phyloP scores from a whole-genome alignment of 2,797 vertebrate species.

The Graptemys geographica region DNA sequence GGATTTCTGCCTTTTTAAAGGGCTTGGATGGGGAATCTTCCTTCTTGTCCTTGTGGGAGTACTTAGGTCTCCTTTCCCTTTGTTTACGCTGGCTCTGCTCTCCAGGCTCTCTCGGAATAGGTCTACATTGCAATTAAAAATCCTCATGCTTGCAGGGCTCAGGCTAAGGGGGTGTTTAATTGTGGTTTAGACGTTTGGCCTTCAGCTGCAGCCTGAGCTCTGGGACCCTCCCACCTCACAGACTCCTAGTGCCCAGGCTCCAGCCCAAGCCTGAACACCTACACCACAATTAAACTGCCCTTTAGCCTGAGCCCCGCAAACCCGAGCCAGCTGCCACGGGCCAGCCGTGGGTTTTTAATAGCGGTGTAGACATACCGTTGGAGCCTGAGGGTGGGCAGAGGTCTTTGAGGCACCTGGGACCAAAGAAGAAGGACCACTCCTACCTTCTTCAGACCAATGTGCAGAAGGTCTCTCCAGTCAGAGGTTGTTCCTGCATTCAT shows the following conservation, averaged over 20 bases:
- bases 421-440: neutral
- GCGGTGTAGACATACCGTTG: neutral
- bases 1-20: too few relatives aligned
- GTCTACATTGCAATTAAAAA: too few relatives aligned
- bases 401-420: neutral
- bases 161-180: too few relatives aligned
- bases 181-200: too few relatives aligned
- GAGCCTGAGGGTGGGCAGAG: neutral
- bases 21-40: too few relatives aligned
- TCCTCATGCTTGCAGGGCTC: too few relatives aligned
- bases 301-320: neutral
- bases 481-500: neutral
- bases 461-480: neutral
- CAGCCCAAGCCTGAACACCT: neutral
- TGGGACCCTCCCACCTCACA: neutral
- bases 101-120: too few relatives aligned
- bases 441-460: neutral
- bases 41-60: too few relatives aligned
- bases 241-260: neutral
- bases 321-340: neutral
- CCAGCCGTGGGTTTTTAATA: neutral
- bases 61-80: too few relatives aligned
- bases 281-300: neutral
- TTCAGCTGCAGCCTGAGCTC: neutral
- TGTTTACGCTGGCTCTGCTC: too few relatives aligned